These are phyloP conservation scores for Equus przewalskii DNA, from an alignment of 2,113 vertebrate species.

Conservation along the genomic window DNA sequence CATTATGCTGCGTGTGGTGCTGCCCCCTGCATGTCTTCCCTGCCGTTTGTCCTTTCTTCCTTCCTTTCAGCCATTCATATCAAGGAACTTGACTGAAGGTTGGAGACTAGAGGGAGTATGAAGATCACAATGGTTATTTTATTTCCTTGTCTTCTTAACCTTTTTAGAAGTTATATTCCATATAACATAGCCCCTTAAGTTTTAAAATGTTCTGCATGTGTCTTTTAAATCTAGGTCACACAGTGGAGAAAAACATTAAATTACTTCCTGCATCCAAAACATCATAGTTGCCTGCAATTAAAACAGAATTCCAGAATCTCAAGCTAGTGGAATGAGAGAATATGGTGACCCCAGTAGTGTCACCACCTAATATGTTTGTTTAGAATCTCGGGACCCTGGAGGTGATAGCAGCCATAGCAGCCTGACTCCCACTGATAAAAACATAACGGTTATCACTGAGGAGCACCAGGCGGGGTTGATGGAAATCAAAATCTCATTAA, in stretches of 20 bases:
- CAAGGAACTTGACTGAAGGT: neutral
- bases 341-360: too few species aligned
- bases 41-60: too few species aligned
- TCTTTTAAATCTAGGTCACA: neutral
- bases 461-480: neutral
- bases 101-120: neutral
- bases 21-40: fast-evolving
- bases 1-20: fast-evolving
- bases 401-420: neutral
- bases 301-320: neutral
- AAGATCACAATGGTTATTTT: neutral
- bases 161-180: neutral
- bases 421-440: neutral
- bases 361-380: neutral
- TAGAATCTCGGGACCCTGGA: neutral
- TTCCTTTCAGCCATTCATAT: neutral
- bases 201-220: neutral
- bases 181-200: neutral
- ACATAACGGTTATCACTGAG: neutral
- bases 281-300: neutral
- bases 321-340: neutral
- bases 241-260: neutral
- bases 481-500: neutral
- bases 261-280: neutral
- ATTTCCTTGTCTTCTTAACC: neutral